Conservation (phyloP, 2,113 vertebrate species). For the Lagopus leucura region DNA sequence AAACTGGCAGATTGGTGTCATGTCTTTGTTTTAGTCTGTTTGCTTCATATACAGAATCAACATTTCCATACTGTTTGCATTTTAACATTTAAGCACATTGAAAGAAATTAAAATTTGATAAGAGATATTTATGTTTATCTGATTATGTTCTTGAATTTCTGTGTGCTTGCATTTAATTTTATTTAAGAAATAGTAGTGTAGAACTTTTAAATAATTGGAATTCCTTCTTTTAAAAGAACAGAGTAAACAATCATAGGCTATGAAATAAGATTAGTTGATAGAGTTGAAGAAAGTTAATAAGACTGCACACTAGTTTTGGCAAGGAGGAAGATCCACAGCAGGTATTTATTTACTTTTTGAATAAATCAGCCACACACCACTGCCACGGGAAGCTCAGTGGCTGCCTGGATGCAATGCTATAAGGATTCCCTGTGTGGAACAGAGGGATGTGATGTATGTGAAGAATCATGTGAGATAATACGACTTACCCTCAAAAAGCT, state of each 20-base stretch:
- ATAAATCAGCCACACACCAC: neutral
- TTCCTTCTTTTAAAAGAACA: neutral
- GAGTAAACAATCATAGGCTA: neutral
- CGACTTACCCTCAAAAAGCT: slow-evolving; percentile 52
- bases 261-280: neutral
- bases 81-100: neutral
- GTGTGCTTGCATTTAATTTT: neutral
- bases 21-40: slow-evolving; percentile 48
- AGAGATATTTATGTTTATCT: neutral
- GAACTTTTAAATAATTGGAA: neutral
- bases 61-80: neutral
- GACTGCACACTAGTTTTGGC: neutral
- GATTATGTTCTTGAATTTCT: neutral
- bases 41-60: neutral
- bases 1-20: slow-evolving; percentile 64
- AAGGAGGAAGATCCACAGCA: neutral
- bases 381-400: neutral
- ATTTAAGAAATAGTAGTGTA: neutral
- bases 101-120: neutral
- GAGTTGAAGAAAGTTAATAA: neutral
- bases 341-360: neutral
- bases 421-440: neutral
- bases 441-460: neutral
- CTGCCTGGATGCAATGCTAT: neutral
- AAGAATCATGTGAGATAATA: slow-evolving; percentile 37